Conservation (phyloP, 2,797 vertebrate genomes). For the Choloepus didactylus region DNA sequence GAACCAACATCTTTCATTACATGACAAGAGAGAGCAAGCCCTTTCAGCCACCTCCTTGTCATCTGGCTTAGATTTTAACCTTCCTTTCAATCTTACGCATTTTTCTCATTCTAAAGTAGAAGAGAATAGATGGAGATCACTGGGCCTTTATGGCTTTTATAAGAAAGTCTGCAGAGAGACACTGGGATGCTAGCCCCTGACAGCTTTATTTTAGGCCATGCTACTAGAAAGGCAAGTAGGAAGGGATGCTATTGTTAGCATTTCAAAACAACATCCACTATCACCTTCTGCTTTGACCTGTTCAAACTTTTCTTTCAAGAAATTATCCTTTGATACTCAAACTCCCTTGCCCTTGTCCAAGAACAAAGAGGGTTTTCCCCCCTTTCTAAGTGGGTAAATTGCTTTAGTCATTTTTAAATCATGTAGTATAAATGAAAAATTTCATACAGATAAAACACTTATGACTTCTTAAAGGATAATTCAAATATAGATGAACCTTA, state of each 20-base stretch:
- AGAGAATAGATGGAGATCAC: slow-evolving; percentile 57
- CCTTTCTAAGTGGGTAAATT: slow-evolving; percentile 58
- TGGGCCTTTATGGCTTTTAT: slow-evolving; percentile 67
- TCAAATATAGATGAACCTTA: slow-evolving; percentile 79
- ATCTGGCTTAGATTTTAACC: slow-evolving; percentile 82
- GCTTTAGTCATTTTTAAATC: slow-evolving; percentile 76
- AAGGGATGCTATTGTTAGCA: slow-evolving; percentile 69
- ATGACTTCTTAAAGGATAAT: slow-evolving; percentile 76
- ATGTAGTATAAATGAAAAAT: slow-evolving; percentile 54
- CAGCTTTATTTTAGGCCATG: slow-evolving; percentile 67
- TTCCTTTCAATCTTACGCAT: slow-evolving; percentile 74
- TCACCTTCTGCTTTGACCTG: slow-evolving; percentile 76
- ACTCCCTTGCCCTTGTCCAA: slow-evolving; percentile 60
- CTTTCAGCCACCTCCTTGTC: slow-evolving; percentile 79
- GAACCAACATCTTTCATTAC: slow-evolving; percentile 73
- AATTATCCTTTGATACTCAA: slow-evolving; percentile 79
- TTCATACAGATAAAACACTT: slow-evolving; percentile 71
- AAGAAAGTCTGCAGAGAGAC: slow-evolving; percentile 65
- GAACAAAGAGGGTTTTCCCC: slow-evolving; percentile 53
- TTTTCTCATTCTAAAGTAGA: slow-evolving; percentile 70
- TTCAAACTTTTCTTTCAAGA: slow-evolving; percentile 77
- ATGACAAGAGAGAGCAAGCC: slow-evolving; percentile 70
- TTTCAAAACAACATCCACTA: slow-evolving; percentile 78
- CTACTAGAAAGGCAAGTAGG: slow-evolving; percentile 45
- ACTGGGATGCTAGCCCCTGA: slow-evolving; percentile 38